Percentiles rank a stretch among this genome's conserved stretches.
Evolutionary conservation across 1,140 invertebrate genomes (phyloP).

Genomic region (Proctacanthus coquilletti): DNA sequence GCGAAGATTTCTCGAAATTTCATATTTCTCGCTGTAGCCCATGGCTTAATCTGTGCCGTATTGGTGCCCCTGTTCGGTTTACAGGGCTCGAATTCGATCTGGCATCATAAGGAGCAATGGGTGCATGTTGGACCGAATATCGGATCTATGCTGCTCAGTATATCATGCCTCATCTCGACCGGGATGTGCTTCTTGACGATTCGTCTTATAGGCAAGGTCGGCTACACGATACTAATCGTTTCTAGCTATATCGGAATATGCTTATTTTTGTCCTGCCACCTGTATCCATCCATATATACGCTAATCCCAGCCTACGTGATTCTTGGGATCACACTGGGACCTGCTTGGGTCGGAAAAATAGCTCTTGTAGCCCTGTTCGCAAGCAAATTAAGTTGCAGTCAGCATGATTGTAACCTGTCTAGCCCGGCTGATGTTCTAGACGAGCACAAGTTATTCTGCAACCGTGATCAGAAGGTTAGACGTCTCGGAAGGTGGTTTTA

Average conservation of each 20-base stretch:
- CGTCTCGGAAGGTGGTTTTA: constrained; percentile 29
- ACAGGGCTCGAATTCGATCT: constrained; percentile 36
- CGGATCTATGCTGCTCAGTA: constrained; percentile 37
- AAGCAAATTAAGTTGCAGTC: constrained; percentile 38
- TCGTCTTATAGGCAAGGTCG: constrained; percentile 36
- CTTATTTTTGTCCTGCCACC: constrained; percentile 39
- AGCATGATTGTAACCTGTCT: constrained; percentile 15
- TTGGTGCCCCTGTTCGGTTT: constrained; percentile 42
- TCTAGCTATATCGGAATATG: constrained; percentile 34
- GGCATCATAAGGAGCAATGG: constrained; percentile 29
- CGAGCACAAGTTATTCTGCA: constrained; percentile 29
- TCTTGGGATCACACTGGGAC: constrained; percentile 37
- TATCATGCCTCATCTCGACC: constrained; percentile 37
- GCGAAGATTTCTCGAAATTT: constrained; percentile 37
- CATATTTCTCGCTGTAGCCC: constrained; percentile 38
- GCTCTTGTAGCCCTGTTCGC: constrained; percentile 42
- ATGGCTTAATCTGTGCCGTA: constrained; percentile 40
- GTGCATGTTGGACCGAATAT: constrained; percentile 28
- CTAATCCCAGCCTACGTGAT: constrained; percentile 40
- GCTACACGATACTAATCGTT: constrained; percentile 35
- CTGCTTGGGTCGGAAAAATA: constrained; percentile 35
- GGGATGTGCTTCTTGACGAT: constrained; percentile 36
- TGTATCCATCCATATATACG: constrained; percentile 43
- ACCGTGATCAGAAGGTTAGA: constrained; percentile 27
- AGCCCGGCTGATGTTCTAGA: constrained; percentile 30